Percentiles rank a stretch among this genome's conserved stretches.
These are phyloP conservation scores for Gonatopus flavifemur DNA, from an alignment of 1,140 invertebrate genomes.

Conservation along the genomic window DNA sequence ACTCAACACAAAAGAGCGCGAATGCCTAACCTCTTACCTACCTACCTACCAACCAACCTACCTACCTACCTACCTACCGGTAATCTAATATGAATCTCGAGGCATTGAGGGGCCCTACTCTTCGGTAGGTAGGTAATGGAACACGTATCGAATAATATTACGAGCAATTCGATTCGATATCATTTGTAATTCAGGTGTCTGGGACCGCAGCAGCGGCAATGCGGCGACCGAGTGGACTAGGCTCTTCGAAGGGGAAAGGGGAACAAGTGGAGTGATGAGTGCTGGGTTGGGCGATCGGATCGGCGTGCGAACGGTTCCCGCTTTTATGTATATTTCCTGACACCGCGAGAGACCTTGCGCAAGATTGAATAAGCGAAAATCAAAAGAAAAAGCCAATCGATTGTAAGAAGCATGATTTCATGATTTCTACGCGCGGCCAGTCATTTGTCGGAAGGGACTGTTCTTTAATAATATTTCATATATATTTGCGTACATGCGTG, in stretches of 20 bases:
- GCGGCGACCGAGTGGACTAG: not conserved
- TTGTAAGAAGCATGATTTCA: too few species aligned
- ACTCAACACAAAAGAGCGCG: conserved; percentile 8
- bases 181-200: conserved; percentile 41
- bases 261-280: conserved; percentile 6
- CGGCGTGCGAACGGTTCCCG: conserved; percentile 20
- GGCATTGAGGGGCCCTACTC: too few species aligned
- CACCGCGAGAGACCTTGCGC: too few species aligned
- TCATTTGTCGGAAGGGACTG: too few species aligned
- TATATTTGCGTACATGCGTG: too few species aligned
- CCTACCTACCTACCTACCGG: too few species aligned
- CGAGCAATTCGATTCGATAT: conserved; percentile 55
- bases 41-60: too few species aligned
- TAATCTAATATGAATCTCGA: conserved; percentile 58
- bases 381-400: too few species aligned
- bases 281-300: not conserved
- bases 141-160: conserved; percentile 58
- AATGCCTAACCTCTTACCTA: conserved; percentile 26
- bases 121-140: conserved; percentile 41
- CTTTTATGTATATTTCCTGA: too few species aligned
- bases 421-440: too few species aligned
- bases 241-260: not conserved
- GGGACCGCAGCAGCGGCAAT: conserved; percentile 29
- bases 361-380: too few species aligned
- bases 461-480: too few species aligned